phyloP scores from a whole-genome alignment of 2,113 vertebrate genomes.

The Tachuris rubrigastra region DNA sequence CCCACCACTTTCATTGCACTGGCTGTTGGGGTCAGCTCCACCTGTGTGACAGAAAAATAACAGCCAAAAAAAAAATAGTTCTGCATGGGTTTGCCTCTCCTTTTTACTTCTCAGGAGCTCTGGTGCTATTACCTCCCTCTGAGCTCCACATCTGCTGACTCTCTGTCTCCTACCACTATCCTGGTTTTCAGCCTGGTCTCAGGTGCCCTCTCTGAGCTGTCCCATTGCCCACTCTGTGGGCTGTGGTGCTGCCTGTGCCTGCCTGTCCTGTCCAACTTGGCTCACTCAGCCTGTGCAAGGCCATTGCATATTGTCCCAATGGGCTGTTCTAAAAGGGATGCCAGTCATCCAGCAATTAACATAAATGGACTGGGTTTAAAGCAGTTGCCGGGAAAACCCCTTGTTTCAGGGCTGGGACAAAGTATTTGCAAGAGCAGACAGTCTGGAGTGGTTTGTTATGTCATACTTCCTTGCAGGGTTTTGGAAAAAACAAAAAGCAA shows the following conservation, averaged over 20 bases:
- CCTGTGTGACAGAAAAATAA: background rate
- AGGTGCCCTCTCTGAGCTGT: rapidly evolving
- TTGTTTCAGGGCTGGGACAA: background rate
- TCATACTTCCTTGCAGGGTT: background rate
- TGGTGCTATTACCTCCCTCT: background rate
- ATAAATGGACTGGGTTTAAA: background rate
- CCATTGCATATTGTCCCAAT: too few species aligned
- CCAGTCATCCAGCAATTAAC: background rate
- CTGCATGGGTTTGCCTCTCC: background rate
- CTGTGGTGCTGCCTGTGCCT: background rate
- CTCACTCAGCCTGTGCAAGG: background rate
- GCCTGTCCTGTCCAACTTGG: background rate
- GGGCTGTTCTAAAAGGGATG: background rate
- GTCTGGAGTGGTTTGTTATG: background rate
- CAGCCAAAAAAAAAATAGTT: background rate
- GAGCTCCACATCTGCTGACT: background rate
- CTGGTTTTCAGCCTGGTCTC: background rate
- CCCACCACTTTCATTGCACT: background rate
- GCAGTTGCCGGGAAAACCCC: background rate
- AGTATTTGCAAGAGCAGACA: background rate
- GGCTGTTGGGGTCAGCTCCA: rapidly evolving
- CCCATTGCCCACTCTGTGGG: background rate
- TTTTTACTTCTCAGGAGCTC: background rate
- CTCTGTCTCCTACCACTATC: background rate
- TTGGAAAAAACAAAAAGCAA: background rate